Base-by-base conservation (phyloP, 2,113 vertebrate species). In the Thalassarche chlororhynchos region DNA sequence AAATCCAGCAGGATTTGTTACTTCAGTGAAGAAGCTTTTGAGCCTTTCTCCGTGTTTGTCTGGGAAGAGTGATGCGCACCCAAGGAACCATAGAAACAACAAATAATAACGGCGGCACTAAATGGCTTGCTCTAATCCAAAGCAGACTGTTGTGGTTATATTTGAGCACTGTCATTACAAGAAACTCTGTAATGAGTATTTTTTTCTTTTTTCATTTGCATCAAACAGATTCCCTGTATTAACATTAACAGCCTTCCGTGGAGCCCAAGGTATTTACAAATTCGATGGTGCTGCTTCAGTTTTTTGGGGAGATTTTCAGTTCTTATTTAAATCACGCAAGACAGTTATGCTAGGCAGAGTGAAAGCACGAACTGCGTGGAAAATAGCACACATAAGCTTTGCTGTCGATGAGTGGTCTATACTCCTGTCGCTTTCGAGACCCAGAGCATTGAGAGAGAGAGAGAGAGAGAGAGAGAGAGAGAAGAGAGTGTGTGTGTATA, bases 41-140 rank as follows among this genome's bases (percentile, higher is more conserved):
- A 91, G 74, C 74, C 36, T 77, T 74, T 92, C 75, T 57, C 42
- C 0, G 0, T 74, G 51, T 60, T 93, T 96, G 58, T 77, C 91
- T 96, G 91, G 71, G 62, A 88, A 74, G 78, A 77, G 46, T 28
- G 79, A 91, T 80, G 75, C 5, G 16, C 29, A 36, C 84, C 81
- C 68, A 58, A 87, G 93, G 87, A 96, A 32, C 84, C 51, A 75
- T 55, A 95, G 94, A 94, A 96, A 90, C 91, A 96, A 87, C 94
- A 96, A 86, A 94, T 94, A 96, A 84, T 42, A 96, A 87, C 15
- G 0, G 74, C 2, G 0, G 94, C 75, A 69, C 75, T 93, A 88
- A 96, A 86, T 51, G 64, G 58, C 62, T 94, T 84, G n/a, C 89
- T 93, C 89, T 97, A 96, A 96, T 96, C 93, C 83, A 81, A 96